Evolutionary conservation across 2,888 invertebrate species (phyloP).

Genomic region (Xylota sylvarum): DNA sequence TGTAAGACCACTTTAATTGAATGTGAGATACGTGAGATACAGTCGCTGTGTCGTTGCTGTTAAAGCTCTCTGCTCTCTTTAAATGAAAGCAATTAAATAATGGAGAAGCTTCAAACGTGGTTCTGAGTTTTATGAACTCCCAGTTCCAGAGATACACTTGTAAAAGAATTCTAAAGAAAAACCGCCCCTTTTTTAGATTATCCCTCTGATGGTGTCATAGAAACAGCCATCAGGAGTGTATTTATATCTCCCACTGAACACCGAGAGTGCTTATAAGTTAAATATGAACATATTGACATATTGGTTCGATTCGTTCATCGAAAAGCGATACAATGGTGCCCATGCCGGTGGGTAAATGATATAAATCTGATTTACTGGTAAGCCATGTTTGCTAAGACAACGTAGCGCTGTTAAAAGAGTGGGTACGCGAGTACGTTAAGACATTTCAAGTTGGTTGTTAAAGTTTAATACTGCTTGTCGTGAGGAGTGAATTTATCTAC

Average conservation of each 20-base stretch:
- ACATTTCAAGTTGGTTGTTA: conserved; percentile 1
- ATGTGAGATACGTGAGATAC: conserved; percentile 18
- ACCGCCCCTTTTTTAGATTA: background rate
- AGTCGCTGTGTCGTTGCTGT: too few relatives aligned
- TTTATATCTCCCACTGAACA: background rate
- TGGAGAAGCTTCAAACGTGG: background rate
- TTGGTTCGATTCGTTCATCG: background rate
- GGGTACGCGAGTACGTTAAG: background rate
- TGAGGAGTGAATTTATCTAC: background rate
- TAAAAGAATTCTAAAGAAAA: background rate
- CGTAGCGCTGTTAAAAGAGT: background rate
- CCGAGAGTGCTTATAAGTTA: background rate
- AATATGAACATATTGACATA: background rate
- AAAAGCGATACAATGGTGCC: background rate
- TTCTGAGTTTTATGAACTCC: background rate
- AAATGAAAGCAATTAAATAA: conserved; percentile 52
- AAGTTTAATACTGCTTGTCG: background rate
- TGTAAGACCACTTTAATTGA: conserved; percentile 15
- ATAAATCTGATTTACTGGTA: background rate
- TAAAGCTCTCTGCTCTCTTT: background rate
- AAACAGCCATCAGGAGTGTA: background rate
- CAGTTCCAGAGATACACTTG: background rate
- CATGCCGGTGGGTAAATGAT: background rate
- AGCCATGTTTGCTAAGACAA: conserved; percentile 3
- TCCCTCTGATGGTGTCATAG: background rate